phyloP scores from a whole-genome alignment of 2,888 invertebrate species.

The Pheosia tremula region DNA sequence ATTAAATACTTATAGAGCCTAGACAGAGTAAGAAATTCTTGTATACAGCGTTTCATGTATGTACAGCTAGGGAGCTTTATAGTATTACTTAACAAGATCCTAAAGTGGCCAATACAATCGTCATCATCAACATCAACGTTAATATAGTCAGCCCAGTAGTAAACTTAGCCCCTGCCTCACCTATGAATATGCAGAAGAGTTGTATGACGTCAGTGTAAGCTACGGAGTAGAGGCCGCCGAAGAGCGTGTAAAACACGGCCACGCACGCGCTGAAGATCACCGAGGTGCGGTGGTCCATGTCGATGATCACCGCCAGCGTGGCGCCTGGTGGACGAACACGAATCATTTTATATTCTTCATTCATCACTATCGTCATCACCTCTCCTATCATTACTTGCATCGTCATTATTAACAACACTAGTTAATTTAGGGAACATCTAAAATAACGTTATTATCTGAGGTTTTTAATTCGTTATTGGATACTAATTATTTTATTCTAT shows the following conservation, averaged over 20 bases:
- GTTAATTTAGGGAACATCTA: no score
- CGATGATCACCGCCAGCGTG: slow-evolving; percentile 98
- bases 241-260: slow-evolving; percentile 98
- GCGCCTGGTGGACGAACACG: slow-evolving; percentile 87
- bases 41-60: no score
- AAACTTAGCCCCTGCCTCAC: slow-evolving; percentile 14
- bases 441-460: no score
- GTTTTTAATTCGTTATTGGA: no score
- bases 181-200: slow-evolving; percentile 97
- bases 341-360: slow-evolving; percentile 1
- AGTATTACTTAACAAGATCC: no score
- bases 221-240: slow-evolving; percentile 98
- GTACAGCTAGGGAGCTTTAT: no score
- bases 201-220: slow-evolving; percentile 99
- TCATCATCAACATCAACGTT: no score
- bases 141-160: neutral
- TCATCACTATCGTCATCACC: slow-evolving; percentile 1
- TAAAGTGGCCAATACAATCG: no score
- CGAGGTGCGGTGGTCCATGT: slow-evolving; percentile 96
- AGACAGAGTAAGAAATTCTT: no score
- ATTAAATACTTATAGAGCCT: no score
- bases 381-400: neutral
- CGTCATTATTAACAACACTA: neutral
- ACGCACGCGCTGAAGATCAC: slow-evolving; percentile 98
- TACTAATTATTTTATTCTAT: no score